Evolutionary conservation across 2,797 vertebrate species (phyloP).

Genomic region (Allobates femoralis): DNA sequence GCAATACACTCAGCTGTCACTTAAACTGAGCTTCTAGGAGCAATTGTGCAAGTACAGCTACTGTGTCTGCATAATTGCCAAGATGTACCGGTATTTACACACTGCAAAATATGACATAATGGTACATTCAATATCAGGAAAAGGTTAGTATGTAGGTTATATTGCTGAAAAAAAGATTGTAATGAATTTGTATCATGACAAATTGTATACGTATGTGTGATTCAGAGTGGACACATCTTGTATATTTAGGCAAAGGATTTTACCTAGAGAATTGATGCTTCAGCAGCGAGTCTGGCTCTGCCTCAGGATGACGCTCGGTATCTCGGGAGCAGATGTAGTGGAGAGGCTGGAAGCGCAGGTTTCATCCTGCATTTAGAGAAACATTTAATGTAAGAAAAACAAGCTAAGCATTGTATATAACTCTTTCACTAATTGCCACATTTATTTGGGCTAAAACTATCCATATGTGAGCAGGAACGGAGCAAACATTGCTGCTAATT

Average conservation of each 20-base stretch:
- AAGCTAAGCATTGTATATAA: not conserved
- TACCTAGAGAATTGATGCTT: not conserved
- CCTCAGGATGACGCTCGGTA: not conserved
- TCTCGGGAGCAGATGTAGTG: not conserved
- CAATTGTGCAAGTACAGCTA: no score
- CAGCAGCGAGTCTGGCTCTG: not conserved
- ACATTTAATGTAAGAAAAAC: not conserved
- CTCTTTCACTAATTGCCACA: conserved; percentile 8
- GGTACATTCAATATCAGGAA: no score
- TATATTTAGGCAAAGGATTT: not conserved
- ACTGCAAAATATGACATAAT: no score
- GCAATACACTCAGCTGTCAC: no score
- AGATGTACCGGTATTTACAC: no score
- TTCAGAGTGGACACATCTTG: no score
- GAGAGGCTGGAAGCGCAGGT: not conserved
- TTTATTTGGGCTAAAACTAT: conserved; percentile 42
- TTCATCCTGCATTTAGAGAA: not conserved
- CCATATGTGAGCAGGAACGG: conserved; percentile 30
- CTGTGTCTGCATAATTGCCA: no score
- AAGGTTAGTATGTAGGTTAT: no score
- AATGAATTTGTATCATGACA: no score
- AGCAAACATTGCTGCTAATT: conserved; percentile 12
- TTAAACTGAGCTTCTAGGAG: no score
- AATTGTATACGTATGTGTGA: no score
- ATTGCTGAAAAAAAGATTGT: no score